phyloP scores from a whole-genome alignment of 2,113 vertebrate species.

The Micronycteris hirsuta region DNA sequence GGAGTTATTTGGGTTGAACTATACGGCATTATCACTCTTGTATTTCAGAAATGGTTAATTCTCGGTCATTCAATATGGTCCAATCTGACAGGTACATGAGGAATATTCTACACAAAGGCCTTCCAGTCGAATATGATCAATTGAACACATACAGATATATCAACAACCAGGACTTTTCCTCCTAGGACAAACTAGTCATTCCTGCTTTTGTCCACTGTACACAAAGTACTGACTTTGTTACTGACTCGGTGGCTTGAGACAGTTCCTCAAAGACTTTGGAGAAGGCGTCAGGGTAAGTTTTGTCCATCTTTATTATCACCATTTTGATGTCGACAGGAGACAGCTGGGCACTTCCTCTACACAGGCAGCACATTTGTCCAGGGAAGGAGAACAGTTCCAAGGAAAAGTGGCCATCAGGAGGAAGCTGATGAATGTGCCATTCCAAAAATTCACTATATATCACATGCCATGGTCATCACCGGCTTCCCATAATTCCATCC shows the following conservation, averaged over 20 bases:
- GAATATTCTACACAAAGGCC: not conserved
- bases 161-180: not conserved
- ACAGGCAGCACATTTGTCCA: conserved; percentile 80
- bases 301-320: not conserved
- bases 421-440: conserved; percentile 78
- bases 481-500: conserved; percentile 76
- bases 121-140: not conserved
- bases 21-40: not conserved
- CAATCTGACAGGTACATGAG: not conserved
- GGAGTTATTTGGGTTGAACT: not conserved
- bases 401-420: conserved; percentile 78
- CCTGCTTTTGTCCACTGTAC: not conserved
- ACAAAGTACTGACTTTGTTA: no score
- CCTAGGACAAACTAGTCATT: not conserved
- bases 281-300: not conserved
- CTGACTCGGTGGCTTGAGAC: not conserved
- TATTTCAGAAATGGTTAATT: not conserved
- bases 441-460: conserved; percentile 77
- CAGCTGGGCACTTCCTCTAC: not conserved
- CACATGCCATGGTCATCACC: conserved; percentile 80
- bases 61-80: not conserved
- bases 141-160: not conserved
- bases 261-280: not conserved
- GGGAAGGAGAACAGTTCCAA: conserved; percentile 79
- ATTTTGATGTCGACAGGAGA: not conserved